These are phyloP conservation scores for Drosophila simulans DNA, from an alignment of 1,140 invertebrate species.

Conservation along the genomic window DNA sequence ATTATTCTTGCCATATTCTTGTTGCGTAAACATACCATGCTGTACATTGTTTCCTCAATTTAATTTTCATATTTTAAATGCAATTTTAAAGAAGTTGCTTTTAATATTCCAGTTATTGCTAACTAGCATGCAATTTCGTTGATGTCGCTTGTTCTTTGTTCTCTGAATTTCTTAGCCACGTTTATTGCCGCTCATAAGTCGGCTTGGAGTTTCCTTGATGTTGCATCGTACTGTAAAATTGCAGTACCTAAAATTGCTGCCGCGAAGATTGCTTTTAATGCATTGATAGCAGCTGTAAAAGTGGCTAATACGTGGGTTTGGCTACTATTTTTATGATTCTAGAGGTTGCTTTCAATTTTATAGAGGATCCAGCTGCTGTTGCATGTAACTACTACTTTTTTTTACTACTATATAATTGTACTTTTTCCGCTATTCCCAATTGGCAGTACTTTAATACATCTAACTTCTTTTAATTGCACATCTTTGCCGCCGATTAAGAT, in stretches of 20 bases:
- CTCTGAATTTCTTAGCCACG: not conserved
- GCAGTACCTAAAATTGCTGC: not conserved
- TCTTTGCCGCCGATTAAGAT: not conserved
- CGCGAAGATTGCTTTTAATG: constrained; percentile 23
- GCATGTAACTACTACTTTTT: not conserved
- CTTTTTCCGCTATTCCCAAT: not conserved
- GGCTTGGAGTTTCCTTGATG: not conserved
- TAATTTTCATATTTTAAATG: not conserved
- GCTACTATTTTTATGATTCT: constrained; percentile 6
- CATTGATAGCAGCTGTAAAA: constrained; percentile 30
- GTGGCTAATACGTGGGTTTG: constrained; percentile 1
- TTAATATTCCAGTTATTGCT: too few relatives aligned
- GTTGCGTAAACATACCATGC: too few relatives aligned
- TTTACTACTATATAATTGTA: not conserved
- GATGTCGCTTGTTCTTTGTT: not conserved
- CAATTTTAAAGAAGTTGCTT: not conserved
- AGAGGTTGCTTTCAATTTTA: not conserved
- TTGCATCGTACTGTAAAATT: constrained; percentile 1
- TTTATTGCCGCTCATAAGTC: constrained; percentile 28
- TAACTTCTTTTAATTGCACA: not conserved
- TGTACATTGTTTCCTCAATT: too few relatives aligned
- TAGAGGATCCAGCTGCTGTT: not conserved
- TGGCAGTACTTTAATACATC: not conserved
- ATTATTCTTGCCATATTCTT: too few relatives aligned
- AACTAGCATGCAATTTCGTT: too few relatives aligned